Conservation (phyloP, 2,113 vertebrate genomes). For the Brachyistius frenatus region DNA sequence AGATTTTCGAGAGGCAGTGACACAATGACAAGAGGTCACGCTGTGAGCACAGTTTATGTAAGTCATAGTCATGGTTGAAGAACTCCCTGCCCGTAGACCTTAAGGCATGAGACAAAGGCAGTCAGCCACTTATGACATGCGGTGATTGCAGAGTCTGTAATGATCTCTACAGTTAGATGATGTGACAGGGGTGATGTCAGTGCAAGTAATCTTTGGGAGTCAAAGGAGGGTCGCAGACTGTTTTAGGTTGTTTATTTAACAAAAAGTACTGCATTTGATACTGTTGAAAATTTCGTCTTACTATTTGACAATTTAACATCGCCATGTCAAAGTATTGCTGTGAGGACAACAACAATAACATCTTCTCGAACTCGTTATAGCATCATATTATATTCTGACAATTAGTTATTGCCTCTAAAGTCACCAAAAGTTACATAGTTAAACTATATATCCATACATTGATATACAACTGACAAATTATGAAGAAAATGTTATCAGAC, state of each 20-base stretch:
- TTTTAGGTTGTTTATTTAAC: background rate
- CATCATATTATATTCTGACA: no score
- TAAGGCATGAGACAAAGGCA: constrained; percentile 44
- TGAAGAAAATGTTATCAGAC: constrained; percentile 68
- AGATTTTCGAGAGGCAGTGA: constrained; percentile 17
- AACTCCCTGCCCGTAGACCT: constrained; percentile 26
- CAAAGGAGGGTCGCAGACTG: background rate
- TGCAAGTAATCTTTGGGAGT: constrained; percentile 3
- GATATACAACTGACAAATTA: background rate
- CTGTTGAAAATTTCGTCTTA: background rate
- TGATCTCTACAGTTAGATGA: constrained; percentile 23
- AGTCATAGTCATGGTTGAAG: constrained; percentile 50
- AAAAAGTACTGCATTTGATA: background rate
- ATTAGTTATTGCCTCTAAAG: background rate
- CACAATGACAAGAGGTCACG: constrained; percentile 21
- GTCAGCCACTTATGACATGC: constrained; percentile 40
- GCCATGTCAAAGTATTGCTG: background rate
- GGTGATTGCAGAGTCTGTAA: constrained; percentile 27
- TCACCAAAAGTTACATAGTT: background rate
- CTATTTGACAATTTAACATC: background rate
- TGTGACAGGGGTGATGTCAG: constrained; percentile 20
- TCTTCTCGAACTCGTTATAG: background rate
- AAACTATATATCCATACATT: background rate
- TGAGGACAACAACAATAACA: background rate
- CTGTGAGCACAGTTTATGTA: constrained; percentile 58